A percentile compares a stretch with the other conserved stretches of the same genome.
Evolutionary conservation across 2,888 invertebrate species (phyloP).

Genomic region (Eulithis testata): DNA sequence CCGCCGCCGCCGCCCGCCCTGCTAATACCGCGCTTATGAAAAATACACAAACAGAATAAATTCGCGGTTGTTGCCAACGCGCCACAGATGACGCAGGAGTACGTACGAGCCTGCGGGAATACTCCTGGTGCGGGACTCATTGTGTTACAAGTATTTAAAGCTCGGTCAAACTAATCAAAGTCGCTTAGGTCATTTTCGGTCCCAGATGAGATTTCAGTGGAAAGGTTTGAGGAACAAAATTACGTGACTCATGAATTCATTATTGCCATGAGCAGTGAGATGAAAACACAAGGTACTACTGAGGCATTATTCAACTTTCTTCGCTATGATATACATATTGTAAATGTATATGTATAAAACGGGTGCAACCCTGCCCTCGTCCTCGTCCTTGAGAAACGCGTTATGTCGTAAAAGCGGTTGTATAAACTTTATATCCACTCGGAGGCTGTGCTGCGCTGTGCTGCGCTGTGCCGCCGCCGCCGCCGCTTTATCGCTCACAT

Average conservation of each 20-base stretch:
- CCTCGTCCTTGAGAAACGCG: slow-evolving; percentile 21
- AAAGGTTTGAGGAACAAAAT: too few species aligned
- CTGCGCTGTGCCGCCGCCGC: background rate
- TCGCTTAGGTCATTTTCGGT: too few species aligned
- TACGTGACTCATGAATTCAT: too few species aligned
- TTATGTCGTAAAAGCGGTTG: slow-evolving; percentile 23
- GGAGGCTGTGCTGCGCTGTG: background rate
- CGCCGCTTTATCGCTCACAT: slow-evolving; percentile 5
- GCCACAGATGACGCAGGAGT: too few species aligned
- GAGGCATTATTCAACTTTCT: background rate
- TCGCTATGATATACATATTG: slow-evolving; percentile 9
- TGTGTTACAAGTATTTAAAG: background rate
- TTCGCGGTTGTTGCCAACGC: slow-evolving; percentile 22
- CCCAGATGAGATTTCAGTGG: too few species aligned
- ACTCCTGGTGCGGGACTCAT: background rate
- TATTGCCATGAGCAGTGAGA: background rate
- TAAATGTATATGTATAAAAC: slow-evolving; percentile 8
- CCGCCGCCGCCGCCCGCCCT: slow-evolving; percentile 18
- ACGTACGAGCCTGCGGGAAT: background rate
- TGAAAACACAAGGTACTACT: background rate
- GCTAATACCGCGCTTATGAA: slow-evolving; percentile 24
- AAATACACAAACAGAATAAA: slow-evolving; percentile 29
- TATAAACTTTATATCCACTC: slow-evolving; percentile 19
- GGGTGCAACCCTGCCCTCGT: slow-evolving; percentile 7
- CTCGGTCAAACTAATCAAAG: background rate